Evolutionary conservation across 2,888 invertebrate genomes (phyloP).

Genomic region (Dendrolimus houi): DNA sequence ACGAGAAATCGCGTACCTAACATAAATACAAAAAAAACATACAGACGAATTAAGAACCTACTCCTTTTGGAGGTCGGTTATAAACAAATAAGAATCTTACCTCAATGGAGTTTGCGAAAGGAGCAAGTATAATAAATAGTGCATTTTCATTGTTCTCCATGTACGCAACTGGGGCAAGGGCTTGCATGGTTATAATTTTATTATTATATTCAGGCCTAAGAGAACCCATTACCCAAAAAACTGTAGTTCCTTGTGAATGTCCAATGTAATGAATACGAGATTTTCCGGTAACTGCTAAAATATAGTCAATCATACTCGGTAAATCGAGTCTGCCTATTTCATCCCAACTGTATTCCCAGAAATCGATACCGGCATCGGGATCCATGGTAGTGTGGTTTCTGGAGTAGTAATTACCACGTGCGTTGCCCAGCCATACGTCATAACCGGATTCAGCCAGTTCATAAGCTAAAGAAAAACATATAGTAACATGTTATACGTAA

Average conservation of each 20-base stretch:
- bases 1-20: background rate
- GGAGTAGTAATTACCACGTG: conserved; percentile 82
- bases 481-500: no score
- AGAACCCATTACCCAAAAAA: conserved; percentile 79
- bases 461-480: conserved; percentile 27
- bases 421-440: conserved; percentile 88
- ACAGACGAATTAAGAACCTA: no score
- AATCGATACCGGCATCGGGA: conserved; percentile 40
- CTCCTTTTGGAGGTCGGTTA: no score
- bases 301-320: conserved; percentile 85
- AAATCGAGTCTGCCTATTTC: conserved; percentile 86
- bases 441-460: conserved; percentile 78
- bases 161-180: conserved; percentile 79
- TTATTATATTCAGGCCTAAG: conserved; percentile 77
- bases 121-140: conserved; percentile 48
- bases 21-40: background rate
- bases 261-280: conserved; percentile 83
- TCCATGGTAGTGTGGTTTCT: conserved; percentile 63
- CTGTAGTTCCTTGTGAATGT: conserved; percentile 82
- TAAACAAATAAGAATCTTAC: conserved; percentile 20
- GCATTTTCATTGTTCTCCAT: conserved; percentile 63
- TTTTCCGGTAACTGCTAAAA: conserved; percentile 71
- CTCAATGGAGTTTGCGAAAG: conserved; percentile 38
- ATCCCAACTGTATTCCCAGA: conserved; percentile 86
- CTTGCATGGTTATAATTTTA: conserved; percentile 78